These are phyloP conservation scores for Micropoecilia bifurca DNA, from an alignment of 2,797 vertebrate species.

Conservation along the genomic window DNA sequence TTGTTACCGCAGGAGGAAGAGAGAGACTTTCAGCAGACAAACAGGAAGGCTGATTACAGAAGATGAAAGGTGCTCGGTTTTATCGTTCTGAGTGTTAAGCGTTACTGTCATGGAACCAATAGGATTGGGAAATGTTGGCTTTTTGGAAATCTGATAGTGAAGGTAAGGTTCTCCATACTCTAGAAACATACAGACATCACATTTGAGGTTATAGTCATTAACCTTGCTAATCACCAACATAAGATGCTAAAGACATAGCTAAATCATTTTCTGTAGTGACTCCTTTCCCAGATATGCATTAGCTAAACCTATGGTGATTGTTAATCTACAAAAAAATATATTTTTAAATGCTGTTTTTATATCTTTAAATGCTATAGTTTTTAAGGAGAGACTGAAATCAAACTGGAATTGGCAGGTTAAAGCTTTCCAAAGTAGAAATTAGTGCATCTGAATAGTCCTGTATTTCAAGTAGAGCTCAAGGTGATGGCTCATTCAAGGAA, in stretches of 20 bases:
- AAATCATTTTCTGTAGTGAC: neutral
- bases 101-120: neutral
- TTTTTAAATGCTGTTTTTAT: neutral
- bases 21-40: neutral
- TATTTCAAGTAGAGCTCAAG: constrained; percentile 45
- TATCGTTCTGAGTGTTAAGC: neutral
- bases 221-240: neutral
- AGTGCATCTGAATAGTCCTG: constrained; percentile 16
- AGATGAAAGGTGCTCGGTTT: neutral
- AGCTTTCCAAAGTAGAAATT: constrained; percentile 1
- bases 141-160: neutral
- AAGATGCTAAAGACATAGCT: neutral
- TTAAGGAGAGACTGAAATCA: neutral
- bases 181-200: neutral
- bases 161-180: neutral
- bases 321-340: neutral
- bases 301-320: neutral
- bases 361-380: neutral
- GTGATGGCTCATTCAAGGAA: constrained; percentile 57
- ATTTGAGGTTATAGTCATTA: neutral
- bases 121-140: neutral
- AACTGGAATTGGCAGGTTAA: neutral
- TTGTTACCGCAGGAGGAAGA: neutral
- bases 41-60: neutral
- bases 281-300: neutral